phyloP scores from a whole-genome alignment of 2,888 invertebrate species.

The Schizotus pectinicornis region DNA sequence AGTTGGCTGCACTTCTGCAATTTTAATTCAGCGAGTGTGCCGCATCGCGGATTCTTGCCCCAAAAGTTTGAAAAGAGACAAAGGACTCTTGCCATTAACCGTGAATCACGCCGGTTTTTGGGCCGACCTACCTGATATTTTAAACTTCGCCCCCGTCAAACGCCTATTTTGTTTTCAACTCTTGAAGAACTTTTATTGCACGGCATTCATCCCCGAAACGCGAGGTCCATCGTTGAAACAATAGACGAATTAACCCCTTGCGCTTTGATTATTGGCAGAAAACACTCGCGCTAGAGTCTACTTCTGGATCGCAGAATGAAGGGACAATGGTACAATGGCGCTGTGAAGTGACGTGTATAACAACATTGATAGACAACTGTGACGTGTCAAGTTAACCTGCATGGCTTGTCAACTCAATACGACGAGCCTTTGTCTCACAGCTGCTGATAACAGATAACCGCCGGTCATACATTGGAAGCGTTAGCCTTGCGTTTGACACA shows the following conservation, averaged over 20 bases:
- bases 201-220: background rate
- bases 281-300: slow-evolving; percentile 22
- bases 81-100: slow-evolving; percentile 12
- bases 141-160: slow-evolving; percentile 10
- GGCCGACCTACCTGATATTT: slow-evolving; percentile 41
- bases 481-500: slow-evolving; percentile 51
- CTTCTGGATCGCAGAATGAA: slow-evolving; percentile 37
- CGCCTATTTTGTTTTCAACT: too few species aligned
- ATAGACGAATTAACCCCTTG: slow-evolving; percentile 17
- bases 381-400: slow-evolving; percentile 51
- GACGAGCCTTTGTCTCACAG: slow-evolving; percentile 44
- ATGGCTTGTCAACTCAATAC: slow-evolving; percentile 50
- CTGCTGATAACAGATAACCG: slow-evolving; percentile 47
- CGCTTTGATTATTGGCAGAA: slow-evolving; percentile 15
- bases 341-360: slow-evolving; percentile 52
- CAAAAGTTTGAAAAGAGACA: slow-evolving; percentile 14
- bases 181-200: too few species aligned
- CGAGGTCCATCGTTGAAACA: slow-evolving; percentile 19
- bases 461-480: slow-evolving; percentile 50
- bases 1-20: slow-evolving; percentile 34
- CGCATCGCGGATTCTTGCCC: slow-evolving; percentile 15
- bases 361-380: slow-evolving; percentile 51
- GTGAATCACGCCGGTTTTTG: slow-evolving; percentile 29
- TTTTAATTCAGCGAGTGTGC: slow-evolving; percentile 24
- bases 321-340: slow-evolving; percentile 49